Conservation (phyloP, 2,797 vertebrate species). For the Anabacerthia variegaticeps region DNA sequence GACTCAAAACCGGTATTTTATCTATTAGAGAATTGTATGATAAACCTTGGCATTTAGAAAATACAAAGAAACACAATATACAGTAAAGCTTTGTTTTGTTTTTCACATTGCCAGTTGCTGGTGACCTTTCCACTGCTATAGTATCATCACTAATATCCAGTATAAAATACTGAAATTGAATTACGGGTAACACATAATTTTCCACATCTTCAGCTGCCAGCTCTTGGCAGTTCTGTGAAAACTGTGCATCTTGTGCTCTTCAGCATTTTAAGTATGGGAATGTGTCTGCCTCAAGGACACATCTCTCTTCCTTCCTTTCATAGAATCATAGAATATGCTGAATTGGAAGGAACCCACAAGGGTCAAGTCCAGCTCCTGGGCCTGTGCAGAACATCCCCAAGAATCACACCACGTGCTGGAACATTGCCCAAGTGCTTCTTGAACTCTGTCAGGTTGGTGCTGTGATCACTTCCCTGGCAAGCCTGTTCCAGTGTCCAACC, state of each 20-base stretch:
- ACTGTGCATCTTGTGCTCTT: not conserved
- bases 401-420: not conserved
- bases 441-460: not conserved
- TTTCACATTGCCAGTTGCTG: not conserved
- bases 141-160: constrained; percentile 38
- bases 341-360: not conserved
- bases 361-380: not conserved
- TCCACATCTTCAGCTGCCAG: constrained; percentile 27
- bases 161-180: constrained; percentile 34
- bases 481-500: not conserved
- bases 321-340: not conserved
- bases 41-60: not conserved
- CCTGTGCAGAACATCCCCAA: not conserved
- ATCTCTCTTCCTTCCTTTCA: not conserved
- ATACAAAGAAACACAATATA: not conserved
- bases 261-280: not conserved
- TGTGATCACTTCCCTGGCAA: not conserved
- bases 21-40: not conserved
- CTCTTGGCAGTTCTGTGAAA: not conserved
- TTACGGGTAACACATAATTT: constrained; percentile 10
- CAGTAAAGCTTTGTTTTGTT: not conserved
- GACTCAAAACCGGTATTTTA: not conserved
- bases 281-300: not conserved
- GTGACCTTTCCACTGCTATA: not conserved
- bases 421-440: fast-evolving